Base-by-base conservation (phyloP, 2,797 vertebrate species). In the Pangasius djambal region DNA sequence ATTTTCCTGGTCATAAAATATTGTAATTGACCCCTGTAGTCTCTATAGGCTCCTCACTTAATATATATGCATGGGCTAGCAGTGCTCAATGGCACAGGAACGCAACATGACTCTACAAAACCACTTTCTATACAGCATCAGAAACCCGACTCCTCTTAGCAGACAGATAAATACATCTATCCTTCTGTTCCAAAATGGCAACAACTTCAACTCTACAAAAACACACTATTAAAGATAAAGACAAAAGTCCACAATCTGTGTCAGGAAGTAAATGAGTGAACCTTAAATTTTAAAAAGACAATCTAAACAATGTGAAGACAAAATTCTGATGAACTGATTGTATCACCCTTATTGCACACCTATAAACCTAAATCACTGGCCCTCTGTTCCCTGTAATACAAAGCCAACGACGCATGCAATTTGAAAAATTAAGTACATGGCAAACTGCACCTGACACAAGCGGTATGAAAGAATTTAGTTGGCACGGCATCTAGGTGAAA, bases 91-190 rank as follows among this genome's bases (percentile, higher is more conserved):
- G 61, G 31, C 55, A 13, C 10, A 7, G n/a, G 67, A 28, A 69
- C 25, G 79, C 22, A 74, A 85, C 74, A 81, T 86, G 67, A 50
- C 16, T 22, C 22, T 34, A 78, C 15, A 37, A 72, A 67, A 86
- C 65, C 31, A 67, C 40, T 70, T 86, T 88, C 65, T 50, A n/a
- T 63, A 65, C 52, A 79, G 85, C 67, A 61, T 22, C 61, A 79
- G 65, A 79, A 88, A 90, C 85, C 34, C 28, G 59, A 89, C 44
- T 28, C 67, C 18, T 28, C 52, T 61, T 40, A 59, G 13, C 57
- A 82, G 44, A 31, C 10, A 86, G n/a, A 90, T 85, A 86, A 79
- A 85, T 88, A 89, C 65, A 79, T 31, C 22, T 77, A 74, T 87
- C 83, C n/a, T 74, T 81, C 70, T 90, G 37, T 37, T 81, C 31